A percentile compares a stretch with the other conserved stretches of the same genome.
Conservation (phyloP, 2,797 vertebrate species). For the Clarias laeviceps region DNA sequence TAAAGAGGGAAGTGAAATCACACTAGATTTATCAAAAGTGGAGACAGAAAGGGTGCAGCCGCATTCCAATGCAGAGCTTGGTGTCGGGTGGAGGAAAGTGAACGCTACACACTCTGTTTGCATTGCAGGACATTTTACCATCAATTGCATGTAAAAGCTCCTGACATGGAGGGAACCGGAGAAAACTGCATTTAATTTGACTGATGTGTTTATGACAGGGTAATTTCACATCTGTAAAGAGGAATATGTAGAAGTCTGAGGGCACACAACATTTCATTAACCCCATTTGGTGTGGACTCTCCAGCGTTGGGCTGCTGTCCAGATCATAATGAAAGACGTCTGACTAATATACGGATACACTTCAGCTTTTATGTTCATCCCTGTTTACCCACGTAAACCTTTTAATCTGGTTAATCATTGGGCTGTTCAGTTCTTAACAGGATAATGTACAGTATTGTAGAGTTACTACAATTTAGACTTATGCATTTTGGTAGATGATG, state of each 20-base stretch:
- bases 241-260: slow-evolving; percentile 41
- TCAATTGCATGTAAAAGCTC: slow-evolving; percentile 74
- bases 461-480: background rate
- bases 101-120: slow-evolving; percentile 66
- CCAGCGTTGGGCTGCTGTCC: slow-evolving; percentile 20
- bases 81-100: slow-evolving; percentile 56
- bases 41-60: slow-evolving; percentile 60
- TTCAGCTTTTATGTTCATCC: background rate
- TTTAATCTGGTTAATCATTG: slow-evolving; percentile 26
- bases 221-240: slow-evolving; percentile 50
- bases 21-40: slow-evolving; percentile 66
- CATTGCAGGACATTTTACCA: slow-evolving; percentile 72
- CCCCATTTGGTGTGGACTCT: slow-evolving; percentile 48
- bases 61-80: slow-evolving; percentile 63
- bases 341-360: slow-evolving; percentile 21
- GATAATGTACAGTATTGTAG: background rate
- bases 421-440: background rate
- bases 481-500: background rate
- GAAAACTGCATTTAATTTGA: slow-evolving; percentile 42
- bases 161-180: slow-evolving; percentile 65
- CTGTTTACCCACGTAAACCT: slow-evolving; percentile 7
- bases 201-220: slow-evolving; percentile 58
- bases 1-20: slow-evolving; percentile 65
- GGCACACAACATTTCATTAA: slow-evolving; percentile 55
- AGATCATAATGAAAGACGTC: slow-evolving; percentile 30